Evolutionary conservation across 2,888 invertebrate genomes (phyloP), one percentile per base, ranked within the genome.

Genomic region (Stenotaenia linearis): DNA sequence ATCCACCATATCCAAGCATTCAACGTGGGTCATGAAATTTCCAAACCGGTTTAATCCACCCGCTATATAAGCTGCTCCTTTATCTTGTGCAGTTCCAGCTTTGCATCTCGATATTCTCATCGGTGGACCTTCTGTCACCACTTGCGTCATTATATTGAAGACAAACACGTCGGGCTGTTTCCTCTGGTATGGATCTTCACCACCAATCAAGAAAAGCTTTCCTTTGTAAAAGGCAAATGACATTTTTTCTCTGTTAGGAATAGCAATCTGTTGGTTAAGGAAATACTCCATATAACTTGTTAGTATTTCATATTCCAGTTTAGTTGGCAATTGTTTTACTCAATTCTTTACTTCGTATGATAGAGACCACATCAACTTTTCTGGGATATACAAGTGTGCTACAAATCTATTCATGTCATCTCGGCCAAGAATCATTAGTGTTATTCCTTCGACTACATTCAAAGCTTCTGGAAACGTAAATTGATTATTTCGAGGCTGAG

Each of bases 11-110:
- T 77, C 40, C 21, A 77, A 40, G 28, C 77, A 77, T n/a, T 77
- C 77, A 12, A 77, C 77, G 23, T 77, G 77, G 5, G 77, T 77
- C 77, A 77, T 77, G 28, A 40, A 77, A 45, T 45, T 77, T 37
- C 77, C 77, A 45, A 40, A 77, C 10, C 77, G 77, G 25, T 45
- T 77, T 28, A 77, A 28, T 23, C 77, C 77, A 10, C 40, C 77
- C 9, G 40, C 77, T 15, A 77, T 25, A 23, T 77, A 77, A 1
- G 40, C 40, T 21, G 9, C 12, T 21, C 25, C 50, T 15, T 40
- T 40, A 28, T 77, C 35, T 21, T 40, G 40, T 23, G 77, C 40
- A 25, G n/a, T 12, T 23, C 50, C 50, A 7, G 77, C 40, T 23
- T 77, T 45, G 50, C 77, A 40, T 25, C 77, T 23, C 0, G 45